A percentile compares a stretch with the other conserved stretches of the same genome.
Conservation (phyloP, 2,113 vertebrate genomes). For the Bostrychus sinensis region DNA sequence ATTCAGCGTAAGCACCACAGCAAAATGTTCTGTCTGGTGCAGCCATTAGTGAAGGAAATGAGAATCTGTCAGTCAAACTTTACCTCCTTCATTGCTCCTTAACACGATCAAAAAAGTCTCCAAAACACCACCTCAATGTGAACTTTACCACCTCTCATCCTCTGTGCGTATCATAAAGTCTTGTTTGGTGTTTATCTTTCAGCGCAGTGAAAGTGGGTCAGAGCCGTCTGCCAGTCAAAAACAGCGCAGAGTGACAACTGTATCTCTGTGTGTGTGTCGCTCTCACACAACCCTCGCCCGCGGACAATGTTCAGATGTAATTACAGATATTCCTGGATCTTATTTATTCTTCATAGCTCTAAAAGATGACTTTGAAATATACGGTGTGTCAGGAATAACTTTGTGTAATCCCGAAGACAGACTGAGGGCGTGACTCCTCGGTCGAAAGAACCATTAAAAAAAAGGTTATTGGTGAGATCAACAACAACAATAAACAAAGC, state of each 20-base stretch:
- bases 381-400: slow-evolving; percentile 45
- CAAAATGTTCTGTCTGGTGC: neutral
- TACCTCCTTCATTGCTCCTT: neutral
- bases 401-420: slow-evolving; percentile 33
- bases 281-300: slow-evolving; percentile 41
- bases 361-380: slow-evolving; percentile 58
- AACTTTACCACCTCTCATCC: slow-evolving; percentile 39
- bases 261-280: slow-evolving; percentile 46
- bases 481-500: neutral
- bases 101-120: neutral
- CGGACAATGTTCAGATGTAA: slow-evolving; percentile 66
- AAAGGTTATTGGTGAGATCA: slow-evolving; percentile 15
- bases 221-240: slow-evolving; percentile 69
- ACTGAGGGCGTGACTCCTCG: neutral
- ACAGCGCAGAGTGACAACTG: slow-evolving; percentile 58
- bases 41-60: slow-evolving; percentile 1
- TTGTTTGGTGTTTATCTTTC: slow-evolving; percentile 51
- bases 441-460: neutral
- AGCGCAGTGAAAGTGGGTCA: slow-evolving; percentile 65
- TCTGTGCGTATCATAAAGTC: slow-evolving; percentile 42
- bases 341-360: slow-evolving; percentile 56
- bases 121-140: slow-evolving; percentile 1
- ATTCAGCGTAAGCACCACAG: neutral
- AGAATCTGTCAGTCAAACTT: slow-evolving; percentile 1
- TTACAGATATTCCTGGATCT: slow-evolving; percentile 68